These are phyloP conservation scores for Anarhynchus alexandrinus DNA, from an alignment of 2,113 vertebrate species.

Conservation along the genomic window DNA sequence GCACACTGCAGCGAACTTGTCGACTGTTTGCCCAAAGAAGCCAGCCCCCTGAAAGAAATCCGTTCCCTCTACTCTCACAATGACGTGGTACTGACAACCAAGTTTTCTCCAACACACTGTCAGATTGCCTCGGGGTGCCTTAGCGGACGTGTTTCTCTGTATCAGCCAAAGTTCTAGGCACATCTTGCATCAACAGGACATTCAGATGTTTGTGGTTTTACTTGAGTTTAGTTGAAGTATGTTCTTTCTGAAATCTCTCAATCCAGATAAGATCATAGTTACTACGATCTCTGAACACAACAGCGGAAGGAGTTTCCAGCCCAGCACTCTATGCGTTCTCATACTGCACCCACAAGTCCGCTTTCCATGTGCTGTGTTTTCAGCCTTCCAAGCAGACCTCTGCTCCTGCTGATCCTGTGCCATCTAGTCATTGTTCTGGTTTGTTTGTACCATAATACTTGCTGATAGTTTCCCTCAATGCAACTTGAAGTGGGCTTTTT, in stretches of 20 bases:
- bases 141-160: constrained; percentile 94
- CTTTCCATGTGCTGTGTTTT: neutral
- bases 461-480: neutral
- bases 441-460: neutral
- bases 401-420: constrained; percentile 46
- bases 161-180: constrained; percentile 97
- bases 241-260: constrained; percentile 28
- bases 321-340: neutral
- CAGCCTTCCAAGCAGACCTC: neutral
- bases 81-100: constrained; percentile 97
- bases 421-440: neutral
- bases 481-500: neutral
- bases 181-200: constrained; percentile 34
- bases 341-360: neutral
- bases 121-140: constrained; percentile 99
- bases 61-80: constrained; percentile 96
- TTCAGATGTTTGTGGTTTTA: constrained; percentile 21
- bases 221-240: constrained; percentile 68
- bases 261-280: constrained; percentile 39
- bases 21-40: constrained; percentile 93
- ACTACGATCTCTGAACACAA: neutral
- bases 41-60: constrained; percentile 88
- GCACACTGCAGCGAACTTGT: constrained; percentile 89
- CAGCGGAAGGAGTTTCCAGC: neutral
- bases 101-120: constrained; percentile 98